Conservation (phyloP, 2,888 invertebrate genomes). For the Asteroscopus sphinx region DNA sequence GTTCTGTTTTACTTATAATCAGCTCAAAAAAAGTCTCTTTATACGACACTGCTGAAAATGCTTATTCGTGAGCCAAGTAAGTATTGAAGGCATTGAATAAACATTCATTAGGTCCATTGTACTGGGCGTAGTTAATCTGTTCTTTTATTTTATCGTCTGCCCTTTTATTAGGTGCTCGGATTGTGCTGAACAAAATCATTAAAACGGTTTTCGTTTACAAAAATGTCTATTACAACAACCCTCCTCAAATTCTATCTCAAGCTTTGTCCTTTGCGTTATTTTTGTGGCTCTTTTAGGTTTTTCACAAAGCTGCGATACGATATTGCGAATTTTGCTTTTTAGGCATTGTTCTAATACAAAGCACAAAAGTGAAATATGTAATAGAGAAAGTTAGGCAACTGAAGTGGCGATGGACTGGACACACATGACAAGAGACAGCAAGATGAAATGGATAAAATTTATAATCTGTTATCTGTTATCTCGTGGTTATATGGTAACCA, state of each 20-base stretch:
- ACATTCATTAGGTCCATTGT: slow-evolving; percentile 55
- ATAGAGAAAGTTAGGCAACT: too few relatives aligned
- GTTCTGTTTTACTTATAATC: not conserved
- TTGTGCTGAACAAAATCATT: slow-evolving; percentile 68
- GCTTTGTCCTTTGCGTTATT: slow-evolving; percentile 69
- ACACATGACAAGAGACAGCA: too few relatives aligned
- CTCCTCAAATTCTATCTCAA: slow-evolving; percentile 76
- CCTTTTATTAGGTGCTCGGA: slow-evolving; percentile 61
- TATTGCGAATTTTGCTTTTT: slow-evolving; percentile 5
- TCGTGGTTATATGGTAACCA: too few relatives aligned
- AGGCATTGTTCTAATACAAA: too few relatives aligned
- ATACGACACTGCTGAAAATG: slow-evolving; percentile 12
- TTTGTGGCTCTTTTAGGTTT: slow-evolving; percentile 49
- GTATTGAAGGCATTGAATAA: slow-evolving; percentile 53
- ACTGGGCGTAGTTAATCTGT: slow-evolving; percentile 56
- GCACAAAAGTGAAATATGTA: too few relatives aligned
- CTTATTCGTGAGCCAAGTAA: slow-evolving; percentile 22
- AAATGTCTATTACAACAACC: slow-evolving; percentile 77
- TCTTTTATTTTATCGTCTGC: slow-evolving; percentile 58
- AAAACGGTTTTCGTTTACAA: slow-evolving; percentile 72
- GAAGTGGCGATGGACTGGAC: too few relatives aligned
- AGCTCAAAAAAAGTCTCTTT: not conserved
- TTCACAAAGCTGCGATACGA: slow-evolving; percentile 1
- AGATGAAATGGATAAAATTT: too few relatives aligned
- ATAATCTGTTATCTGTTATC: too few relatives aligned